These are phyloP conservation scores for Lathamus discolor DNA, from an alignment of 2,113 vertebrate species.

Conservation along the genomic window DNA sequence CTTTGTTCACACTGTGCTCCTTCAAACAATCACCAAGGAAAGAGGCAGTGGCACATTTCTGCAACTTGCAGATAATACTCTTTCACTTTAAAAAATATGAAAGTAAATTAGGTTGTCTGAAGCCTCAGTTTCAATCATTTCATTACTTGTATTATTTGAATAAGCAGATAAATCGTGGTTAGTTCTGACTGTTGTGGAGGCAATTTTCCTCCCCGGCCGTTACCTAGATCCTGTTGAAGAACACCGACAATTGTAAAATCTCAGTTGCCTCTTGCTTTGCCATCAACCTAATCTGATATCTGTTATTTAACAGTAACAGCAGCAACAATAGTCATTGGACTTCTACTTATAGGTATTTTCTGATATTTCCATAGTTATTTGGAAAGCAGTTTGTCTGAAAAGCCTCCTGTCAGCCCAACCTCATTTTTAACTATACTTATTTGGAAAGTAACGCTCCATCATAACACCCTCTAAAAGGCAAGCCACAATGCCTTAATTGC, in stretches of 20 bases:
- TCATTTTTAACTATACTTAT: background rate
- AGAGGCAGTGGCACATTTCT: background rate
- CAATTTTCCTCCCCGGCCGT: background rate
- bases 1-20: background rate
- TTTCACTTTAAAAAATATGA: background rate
- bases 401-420: background rate
- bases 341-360: background rate
- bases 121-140: background rate
- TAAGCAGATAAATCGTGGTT: background rate
- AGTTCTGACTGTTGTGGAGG: background rate
- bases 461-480: background rate
- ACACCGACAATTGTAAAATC: background rate
- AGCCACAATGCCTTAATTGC: background rate
- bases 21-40: background rate
- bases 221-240: background rate
- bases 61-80: background rate
- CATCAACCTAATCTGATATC: background rate
- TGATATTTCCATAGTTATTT: background rate
- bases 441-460: background rate
- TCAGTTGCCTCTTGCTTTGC: background rate
- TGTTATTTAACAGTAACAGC: background rate
- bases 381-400: background rate
- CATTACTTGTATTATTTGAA: background rate
- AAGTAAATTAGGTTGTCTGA: background rate
- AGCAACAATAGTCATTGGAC: background rate